Conservation (phyloP, 2,888 invertebrate genomes). For the Galerucella pusilla region DNA sequence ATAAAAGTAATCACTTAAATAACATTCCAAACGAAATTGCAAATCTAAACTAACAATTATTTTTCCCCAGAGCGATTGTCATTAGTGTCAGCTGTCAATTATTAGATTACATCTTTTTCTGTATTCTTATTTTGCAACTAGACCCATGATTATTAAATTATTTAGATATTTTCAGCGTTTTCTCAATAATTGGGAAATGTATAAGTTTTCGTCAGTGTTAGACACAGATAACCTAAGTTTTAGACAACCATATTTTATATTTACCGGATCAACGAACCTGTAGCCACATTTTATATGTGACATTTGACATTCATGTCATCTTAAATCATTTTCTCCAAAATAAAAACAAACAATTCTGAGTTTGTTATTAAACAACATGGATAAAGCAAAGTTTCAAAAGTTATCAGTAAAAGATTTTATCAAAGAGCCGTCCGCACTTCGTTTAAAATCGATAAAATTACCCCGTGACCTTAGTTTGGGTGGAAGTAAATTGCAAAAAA, state of each 20-base stretch:
- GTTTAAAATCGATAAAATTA: conserved; percentile 58
- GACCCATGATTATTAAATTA: too few species aligned
- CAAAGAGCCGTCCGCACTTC: conserved; percentile 32
- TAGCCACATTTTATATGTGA: neutral
- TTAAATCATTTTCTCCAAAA: neutral
- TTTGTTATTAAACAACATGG: conserved; percentile 7
- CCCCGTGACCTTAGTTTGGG: conserved; percentile 61
- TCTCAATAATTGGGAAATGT: too few species aligned
- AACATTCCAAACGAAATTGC: too few species aligned
- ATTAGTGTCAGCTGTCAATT: too few species aligned
- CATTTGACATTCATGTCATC: neutral
- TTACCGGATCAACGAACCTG: neutral
- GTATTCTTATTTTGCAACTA: too few species aligned
- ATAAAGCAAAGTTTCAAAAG: conserved; percentile 28
- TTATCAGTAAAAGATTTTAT: conserved; percentile 36
- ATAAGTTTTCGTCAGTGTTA: too few species aligned
- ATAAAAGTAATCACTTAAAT: too few species aligned
- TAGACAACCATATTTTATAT: neutral
- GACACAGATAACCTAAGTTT: too few species aligned
- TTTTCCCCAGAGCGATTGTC: too few species aligned
- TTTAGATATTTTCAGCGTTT: too few species aligned
- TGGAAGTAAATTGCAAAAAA: conserved; percentile 58
- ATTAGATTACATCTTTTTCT: too few species aligned
- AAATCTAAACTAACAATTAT: too few species aligned
- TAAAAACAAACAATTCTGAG: neutral